Evolutionary conservation across 1,140 invertebrate genomes (phyloP).

Genomic region (Liolophura sinensis): DNA sequence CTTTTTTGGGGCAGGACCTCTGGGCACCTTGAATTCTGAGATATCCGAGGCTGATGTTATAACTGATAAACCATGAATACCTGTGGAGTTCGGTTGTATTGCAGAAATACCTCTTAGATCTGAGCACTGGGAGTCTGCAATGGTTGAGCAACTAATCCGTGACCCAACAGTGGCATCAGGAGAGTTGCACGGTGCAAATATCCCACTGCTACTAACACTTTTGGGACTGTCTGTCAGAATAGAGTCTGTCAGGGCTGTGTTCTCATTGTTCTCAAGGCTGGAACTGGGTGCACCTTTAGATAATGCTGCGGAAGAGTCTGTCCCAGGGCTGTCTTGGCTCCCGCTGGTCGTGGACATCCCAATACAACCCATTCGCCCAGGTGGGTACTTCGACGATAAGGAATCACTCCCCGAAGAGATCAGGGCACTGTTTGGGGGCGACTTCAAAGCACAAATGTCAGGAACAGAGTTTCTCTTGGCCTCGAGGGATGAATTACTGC

Average conservation of each 20-base stretch:
- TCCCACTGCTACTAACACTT: slow-evolving; percentile 45
- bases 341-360: too few relatives aligned
- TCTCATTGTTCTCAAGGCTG: too few relatives aligned
- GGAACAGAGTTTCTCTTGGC: slow-evolving; percentile 30
- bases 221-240: slow-evolving; percentile 45
- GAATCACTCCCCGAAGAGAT: too few relatives aligned
- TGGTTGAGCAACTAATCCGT: slow-evolving; percentile 32
- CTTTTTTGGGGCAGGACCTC: slow-evolving; percentile 25
- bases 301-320: too few relatives aligned
- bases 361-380: too few relatives aligned
- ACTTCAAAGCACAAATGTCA: slow-evolving; percentile 14
- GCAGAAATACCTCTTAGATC: slow-evolving; percentile 18
- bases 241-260: slow-evolving; percentile 28
- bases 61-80: not conserved
- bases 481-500: slow-evolving; percentile 31
- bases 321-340: too few relatives aligned
- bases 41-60: slow-evolving; percentile 7
- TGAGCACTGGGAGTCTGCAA: slow-evolving; percentile 6
- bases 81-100: slow-evolving; percentile 13
- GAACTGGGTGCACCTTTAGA: too few relatives aligned
- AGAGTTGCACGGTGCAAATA: slow-evolving; percentile 44
- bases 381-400: too few relatives aligned
- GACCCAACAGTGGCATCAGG: slow-evolving; percentile 31
- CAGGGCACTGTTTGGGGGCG: too few relatives aligned
- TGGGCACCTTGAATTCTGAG: slow-evolving; percentile 39